phyloP scores from a whole-genome alignment of 2,888 invertebrate species.

The Campaea margaritaria region DNA sequence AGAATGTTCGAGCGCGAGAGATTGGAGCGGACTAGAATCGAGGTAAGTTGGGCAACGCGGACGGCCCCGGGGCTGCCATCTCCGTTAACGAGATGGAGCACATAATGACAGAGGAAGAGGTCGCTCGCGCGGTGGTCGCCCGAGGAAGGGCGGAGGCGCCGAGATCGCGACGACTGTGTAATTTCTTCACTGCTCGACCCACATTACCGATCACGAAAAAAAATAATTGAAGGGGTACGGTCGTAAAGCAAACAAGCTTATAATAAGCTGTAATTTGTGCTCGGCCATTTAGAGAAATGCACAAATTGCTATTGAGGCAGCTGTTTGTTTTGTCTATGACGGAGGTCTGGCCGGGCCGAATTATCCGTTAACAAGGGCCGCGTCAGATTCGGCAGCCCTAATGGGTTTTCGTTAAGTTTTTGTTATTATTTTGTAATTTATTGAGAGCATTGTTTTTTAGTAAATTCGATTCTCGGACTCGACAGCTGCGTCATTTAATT shows the following conservation, averaged over 20 bases:
- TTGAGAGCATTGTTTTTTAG: conserved; percentile 73
- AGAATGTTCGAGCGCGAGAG: conserved; percentile 1
- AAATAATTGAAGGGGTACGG: conserved; percentile 84
- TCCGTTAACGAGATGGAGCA: conserved; percentile 56
- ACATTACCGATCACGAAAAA: conserved; percentile 83
- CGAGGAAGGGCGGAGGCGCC: conserved; percentile 73
- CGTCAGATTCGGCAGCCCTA: conserved; percentile 85
- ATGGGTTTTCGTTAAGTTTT: conserved; percentile 85
- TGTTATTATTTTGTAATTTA: conserved; percentile 80
- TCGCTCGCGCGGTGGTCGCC: conserved; percentile 50
- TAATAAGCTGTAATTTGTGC: conserved; percentile 85
- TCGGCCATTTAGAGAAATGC: conserved; percentile 85
- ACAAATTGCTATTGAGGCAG: conserved; percentile 81
- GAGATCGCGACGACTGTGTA: conserved; percentile 75
- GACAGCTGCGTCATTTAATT: conserved; percentile 78
- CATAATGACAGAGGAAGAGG: conserved; percentile 51
- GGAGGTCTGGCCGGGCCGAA: conserved; percentile 80
- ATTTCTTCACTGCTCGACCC: conserved; percentile 82
- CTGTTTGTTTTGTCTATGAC: conserved; percentile 85
- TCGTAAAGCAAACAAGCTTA: conserved; percentile 86
- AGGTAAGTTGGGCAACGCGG: conserved; percentile 14
- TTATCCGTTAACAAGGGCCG: conserved; percentile 84
- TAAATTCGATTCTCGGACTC: conserved; percentile 70
- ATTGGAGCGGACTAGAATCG: conserved; percentile 8
- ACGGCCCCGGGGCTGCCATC: conserved; percentile 45